phyloP scores from a whole-genome alignment of 1,140 invertebrate genomes.

The Laupala kohalensis region DNA sequence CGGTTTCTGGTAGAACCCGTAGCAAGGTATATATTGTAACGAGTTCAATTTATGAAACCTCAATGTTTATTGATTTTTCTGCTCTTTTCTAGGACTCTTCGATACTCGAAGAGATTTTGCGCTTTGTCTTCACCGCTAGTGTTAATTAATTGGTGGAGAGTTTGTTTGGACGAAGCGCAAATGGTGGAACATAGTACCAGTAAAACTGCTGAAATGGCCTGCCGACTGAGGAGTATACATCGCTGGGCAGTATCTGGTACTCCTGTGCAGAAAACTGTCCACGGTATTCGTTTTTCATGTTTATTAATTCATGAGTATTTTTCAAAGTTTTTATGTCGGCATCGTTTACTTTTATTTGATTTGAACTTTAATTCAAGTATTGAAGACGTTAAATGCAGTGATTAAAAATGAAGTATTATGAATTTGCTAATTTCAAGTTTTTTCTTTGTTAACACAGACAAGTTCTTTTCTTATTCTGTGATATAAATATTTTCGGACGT shows the following conservation, averaged over 20 bases:
- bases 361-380: no score
- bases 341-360: background rate
- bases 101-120: conserved; percentile 45
- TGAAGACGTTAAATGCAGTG: no score
- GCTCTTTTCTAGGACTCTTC: conserved; percentile 28
- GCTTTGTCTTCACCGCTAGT: conserved; percentile 44
- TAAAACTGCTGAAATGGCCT: conserved; percentile 48
- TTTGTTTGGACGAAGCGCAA: conserved; percentile 73
- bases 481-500: no score
- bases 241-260: conserved; percentile 71
- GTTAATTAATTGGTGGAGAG: conserved; percentile 60
- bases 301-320: conserved; percentile 9
- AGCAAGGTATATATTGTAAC: no score
- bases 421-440: no score
- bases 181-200: conserved; percentile 54
- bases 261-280: conserved; percentile 47
- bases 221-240: conserved; percentile 40
- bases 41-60: no score
- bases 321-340: background rate
- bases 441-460: no score
- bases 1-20: no score
- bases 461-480: no score
- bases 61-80: no score
- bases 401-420: no score
- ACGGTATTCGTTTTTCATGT: conserved; percentile 32